Base-by-base conservation (phyloP, 2,888 invertebrate species). In the Tholera decimalis region DNA sequence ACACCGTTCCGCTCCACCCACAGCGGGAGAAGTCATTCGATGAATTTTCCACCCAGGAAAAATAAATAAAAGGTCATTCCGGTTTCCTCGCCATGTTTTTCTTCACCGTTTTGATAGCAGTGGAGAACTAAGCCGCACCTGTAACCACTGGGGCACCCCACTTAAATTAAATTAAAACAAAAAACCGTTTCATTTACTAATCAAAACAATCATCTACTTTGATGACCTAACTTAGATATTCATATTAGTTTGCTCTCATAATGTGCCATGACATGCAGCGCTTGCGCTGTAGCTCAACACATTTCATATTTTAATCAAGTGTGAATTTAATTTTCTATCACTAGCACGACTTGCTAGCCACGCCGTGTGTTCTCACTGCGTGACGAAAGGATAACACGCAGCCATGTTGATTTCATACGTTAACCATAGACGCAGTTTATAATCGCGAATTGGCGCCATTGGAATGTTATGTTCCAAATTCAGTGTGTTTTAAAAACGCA, bases 301-400 rank as follows among this genome's bases (percentile, higher is more conserved):
- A 35, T 49, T 66, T 35, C 26, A 46, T 67, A n/a, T n/a, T n/a
- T 51, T 26, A 74, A 74, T 74, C 44, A 46, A 67, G 55, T 60
- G 68, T 72, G 60, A 74, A 72, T 74, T 60, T 55, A 72, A 60
- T 74, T 64, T 26, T 67, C 44, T 60, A 20, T 50, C 60, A 72
- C 68, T 60, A 20, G 44, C 55, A 72, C 68, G 37, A 69, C 41
- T 28, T 37, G 47, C 46, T 22, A 51, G 44, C 59, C 26, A 49
- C 54, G 44, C 44, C 9, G 37, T 8, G 37, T 28, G 9, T 39
- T 63, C 2, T n/a, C n/a, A n/a, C n/a, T 37, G 30, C 61, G 46
- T 67, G 74, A 49, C 72, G 60, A 72, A 72, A 74, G 74, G 55
- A 74, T 58, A 54, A 66, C 28, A 55, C 44, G 61, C 60, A 18